These are phyloP conservation scores for Sebastes matsubarae DNA, from an alignment of 2,797 vertebrate species.

Conservation along the genomic window DNA sequence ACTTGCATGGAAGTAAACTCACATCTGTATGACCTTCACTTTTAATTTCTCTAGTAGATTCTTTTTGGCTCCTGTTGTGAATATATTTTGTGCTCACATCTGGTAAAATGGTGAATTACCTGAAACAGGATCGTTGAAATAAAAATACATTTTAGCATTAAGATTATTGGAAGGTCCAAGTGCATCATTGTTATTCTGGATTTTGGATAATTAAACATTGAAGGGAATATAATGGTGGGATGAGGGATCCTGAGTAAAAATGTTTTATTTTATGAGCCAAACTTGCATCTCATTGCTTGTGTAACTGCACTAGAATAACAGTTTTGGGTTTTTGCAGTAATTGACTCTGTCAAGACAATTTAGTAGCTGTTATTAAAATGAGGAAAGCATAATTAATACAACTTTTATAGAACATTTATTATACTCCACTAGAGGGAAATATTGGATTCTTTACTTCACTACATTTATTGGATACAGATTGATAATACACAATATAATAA, in stretches of 20 bases:
- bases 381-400: neutral
- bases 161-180: no score
- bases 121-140: no score
- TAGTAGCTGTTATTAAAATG: neutral
- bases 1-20: neutral
- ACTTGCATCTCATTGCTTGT: neutral
- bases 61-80: neutral
- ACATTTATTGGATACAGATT: neutral
- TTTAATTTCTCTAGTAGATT: neutral
- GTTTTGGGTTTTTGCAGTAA: neutral
- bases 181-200: neutral
- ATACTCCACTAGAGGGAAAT: neutral
- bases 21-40: neutral
- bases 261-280: neutral
- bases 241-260: neutral
- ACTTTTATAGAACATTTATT: neutral
- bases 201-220: neutral
- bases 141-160: no score
- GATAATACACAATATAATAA: neutral
- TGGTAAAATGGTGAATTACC: no score
- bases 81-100: no score
- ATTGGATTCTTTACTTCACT: neutral
- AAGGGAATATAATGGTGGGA: neutral
- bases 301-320: neutral
- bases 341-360: neutral